A percentile compares a stretch with the other conserved stretches of the same genome.
Conservation (phyloP, 53 echinoderm and acorn worm species). For the Paelopatides confundens region DNA sequence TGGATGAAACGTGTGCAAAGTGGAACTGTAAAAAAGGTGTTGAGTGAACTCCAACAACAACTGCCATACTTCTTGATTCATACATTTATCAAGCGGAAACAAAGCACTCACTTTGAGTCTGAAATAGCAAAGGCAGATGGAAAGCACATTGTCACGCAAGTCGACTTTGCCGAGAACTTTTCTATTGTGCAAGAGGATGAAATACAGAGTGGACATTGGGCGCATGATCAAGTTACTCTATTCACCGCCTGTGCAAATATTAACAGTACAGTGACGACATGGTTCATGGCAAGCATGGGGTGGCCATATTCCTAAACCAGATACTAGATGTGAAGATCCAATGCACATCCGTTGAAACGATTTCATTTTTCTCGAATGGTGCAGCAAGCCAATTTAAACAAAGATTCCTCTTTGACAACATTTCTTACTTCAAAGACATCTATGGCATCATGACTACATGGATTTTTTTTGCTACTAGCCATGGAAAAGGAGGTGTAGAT, state of each 20-base stretch:
- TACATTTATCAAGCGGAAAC: too few relatives aligned
- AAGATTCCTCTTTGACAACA: background rate
- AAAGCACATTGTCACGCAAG: constrained; percentile 51
- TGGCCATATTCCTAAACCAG: constrained; percentile 40
- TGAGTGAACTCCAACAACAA: too few relatives aligned
- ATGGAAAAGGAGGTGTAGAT: constrained; percentile 58
- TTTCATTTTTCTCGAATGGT: constrained; percentile 50
- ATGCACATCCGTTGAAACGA: background rate
- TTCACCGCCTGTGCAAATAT: constrained; percentile 50
- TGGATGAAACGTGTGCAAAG: too few relatives aligned
- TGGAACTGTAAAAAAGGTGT: too few relatives aligned
- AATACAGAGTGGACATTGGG: too few relatives aligned
- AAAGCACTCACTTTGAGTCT: too few relatives aligned
- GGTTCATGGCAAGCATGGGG: constrained; percentile 46
- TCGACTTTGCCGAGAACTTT: constrained; percentile 61
- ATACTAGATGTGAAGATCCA: constrained; percentile 15
- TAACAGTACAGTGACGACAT: constrained; percentile 44
- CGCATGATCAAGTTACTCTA: too few relatives aligned
- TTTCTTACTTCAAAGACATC: too few relatives aligned
- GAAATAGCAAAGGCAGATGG: background rate
- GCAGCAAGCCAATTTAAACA: constrained; percentile 66
- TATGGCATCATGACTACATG: background rate
- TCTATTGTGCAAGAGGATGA: too few relatives aligned
- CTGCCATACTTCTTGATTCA: too few relatives aligned
- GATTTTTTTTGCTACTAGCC: constrained; percentile 67